A percentile compares a stretch with the other conserved stretches of the same genome.
These are phyloP conservation scores for Myotis yumanensis DNA, from an alignment of 2,113 vertebrate species.

Conservation along the genomic window DNA sequence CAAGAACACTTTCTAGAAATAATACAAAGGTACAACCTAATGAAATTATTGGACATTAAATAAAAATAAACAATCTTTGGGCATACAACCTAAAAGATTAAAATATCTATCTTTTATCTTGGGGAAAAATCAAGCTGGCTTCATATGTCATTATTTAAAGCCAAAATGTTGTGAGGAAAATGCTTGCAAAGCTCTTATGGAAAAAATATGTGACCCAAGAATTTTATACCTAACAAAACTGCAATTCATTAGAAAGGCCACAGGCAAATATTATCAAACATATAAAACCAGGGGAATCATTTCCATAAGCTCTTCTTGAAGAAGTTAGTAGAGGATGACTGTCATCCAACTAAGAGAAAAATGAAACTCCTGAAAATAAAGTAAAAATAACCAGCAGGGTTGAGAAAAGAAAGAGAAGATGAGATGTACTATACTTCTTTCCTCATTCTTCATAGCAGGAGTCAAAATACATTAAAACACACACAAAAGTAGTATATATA, in stretches of 20 bases:
- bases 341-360: background rate
- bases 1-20: slow-evolving; percentile 12
- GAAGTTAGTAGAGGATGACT: background rate
- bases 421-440: background rate
- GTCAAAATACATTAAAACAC: background rate
- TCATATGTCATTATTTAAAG: background rate
- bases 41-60: slow-evolving; percentile 4
- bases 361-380: background rate
- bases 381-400: background rate
- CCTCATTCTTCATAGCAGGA: background rate
- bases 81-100: background rate
- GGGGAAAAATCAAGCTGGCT: background rate
- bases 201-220: background rate
- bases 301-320: background rate
- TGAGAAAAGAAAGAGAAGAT: background rate
- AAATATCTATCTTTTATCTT: background rate
- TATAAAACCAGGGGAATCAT: background rate
- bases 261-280: background rate
- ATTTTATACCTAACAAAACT: background rate
- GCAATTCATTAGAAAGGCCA: background rate
- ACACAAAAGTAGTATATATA: too few relatives aligned
- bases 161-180: background rate
- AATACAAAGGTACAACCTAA: background rate
- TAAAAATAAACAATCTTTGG: background rate
- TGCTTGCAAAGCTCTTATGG: background rate